These are phyloP conservation scores for Drosophila robusta DNA, from an alignment of 2,888 invertebrate genomes.

Conservation along the genomic window DNA sequence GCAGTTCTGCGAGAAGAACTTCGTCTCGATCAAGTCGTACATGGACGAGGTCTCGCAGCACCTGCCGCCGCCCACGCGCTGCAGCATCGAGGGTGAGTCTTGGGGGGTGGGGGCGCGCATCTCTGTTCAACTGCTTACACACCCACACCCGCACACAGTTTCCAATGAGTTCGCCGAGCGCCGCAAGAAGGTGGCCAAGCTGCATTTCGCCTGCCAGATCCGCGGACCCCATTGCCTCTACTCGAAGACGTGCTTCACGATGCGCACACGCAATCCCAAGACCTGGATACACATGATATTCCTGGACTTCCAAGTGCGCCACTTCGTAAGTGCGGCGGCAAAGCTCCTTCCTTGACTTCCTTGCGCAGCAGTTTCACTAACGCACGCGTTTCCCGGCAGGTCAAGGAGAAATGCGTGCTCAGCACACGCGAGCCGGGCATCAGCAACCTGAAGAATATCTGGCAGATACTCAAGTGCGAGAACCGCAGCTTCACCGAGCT, in stretches of 20 bases:
- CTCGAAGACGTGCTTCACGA: conserved; percentile 91
- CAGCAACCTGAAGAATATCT: conserved; percentile 94
- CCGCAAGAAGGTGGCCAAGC: conserved; percentile 93
- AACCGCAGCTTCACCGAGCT: conserved; percentile 95
- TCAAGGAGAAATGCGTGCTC: conserved; percentile 90
- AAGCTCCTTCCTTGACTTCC: too few species aligned
- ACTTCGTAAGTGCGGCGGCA: conserved; percentile 80
- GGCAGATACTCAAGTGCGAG: conserved; percentile 97
- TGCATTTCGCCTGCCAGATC: conserved; percentile 95
- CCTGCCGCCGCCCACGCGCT: conserved; percentile 96
- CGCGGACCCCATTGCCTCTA: conserved; percentile 94
- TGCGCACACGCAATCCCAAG: conserved; percentile 92
- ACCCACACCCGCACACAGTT: conserved; percentile 66
- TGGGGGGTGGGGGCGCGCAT: too few species aligned
- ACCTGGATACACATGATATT: conserved; percentile 99
- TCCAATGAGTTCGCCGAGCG: conserved; percentile 87
- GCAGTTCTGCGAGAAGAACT: conserved; percentile 97
- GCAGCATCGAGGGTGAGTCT: conserved; percentile 96
- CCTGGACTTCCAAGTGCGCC: conserved; percentile 91
- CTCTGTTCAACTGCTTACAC: conserved; percentile 23
- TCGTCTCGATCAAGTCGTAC: conserved; percentile 95
- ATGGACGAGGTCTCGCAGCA: conserved; percentile 94
- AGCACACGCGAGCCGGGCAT: conserved; percentile 93
- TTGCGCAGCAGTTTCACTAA: neutral
- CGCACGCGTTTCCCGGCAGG: conserved; percentile 84